Base-by-base conservation (phyloP, 2,797 vertebrate genomes). In the Myotis daubentonii region DNA sequence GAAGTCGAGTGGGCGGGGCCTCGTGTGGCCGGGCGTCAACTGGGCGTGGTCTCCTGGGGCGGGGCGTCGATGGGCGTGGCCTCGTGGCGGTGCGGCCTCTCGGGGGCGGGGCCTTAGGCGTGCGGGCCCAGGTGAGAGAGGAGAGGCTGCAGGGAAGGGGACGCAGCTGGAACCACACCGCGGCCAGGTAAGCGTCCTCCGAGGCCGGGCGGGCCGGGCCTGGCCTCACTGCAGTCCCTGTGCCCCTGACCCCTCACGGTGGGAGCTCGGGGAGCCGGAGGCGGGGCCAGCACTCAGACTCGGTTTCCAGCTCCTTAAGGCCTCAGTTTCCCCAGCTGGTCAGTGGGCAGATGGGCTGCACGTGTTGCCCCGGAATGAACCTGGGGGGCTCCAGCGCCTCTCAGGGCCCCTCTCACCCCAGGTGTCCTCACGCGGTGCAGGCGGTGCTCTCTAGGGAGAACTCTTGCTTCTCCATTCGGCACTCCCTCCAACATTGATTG, bases 191-290 rank as follows among this genome's bases (percentile, higher is more conserved):
- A 53, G 80, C 2, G 15, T 30, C 19, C 19, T 41, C 8, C 47
- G 0, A 60, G 74, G 72, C 25, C 49, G 0, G 25, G 47, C 2
- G 11, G 36, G 15, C 22, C 20, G 2, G 22, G 33, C 30, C 23
- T 0, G 2, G 36, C 62, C 41, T n/a, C 41, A 0, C 33, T 4
- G 30, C 41, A 30, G 23, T 0, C 60, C 44, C 30, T 8, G n/a
- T 2, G 10, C 2, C 25, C 25, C 33, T 16, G 1, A 20, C 3
- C 25, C 36, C 8, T 76, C 28, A 5, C 1, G 19, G 30, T 12
- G 15, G 41, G 1, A 17, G 20, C 9, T 1, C 0, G 0, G 3
- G 23, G 0, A 7, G 38, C 33, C 12, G 1, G 33, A 36, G 38
- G 38, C 0, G 0, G 3, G 10, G 8, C 41, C 0, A 1, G 2